Percentiles rank a stretch among this genome's conserved stretches.
phyloP scores from a whole-genome alignment of 2,113 vertebrate species.

The Odontesthes bonariensis region DNA sequence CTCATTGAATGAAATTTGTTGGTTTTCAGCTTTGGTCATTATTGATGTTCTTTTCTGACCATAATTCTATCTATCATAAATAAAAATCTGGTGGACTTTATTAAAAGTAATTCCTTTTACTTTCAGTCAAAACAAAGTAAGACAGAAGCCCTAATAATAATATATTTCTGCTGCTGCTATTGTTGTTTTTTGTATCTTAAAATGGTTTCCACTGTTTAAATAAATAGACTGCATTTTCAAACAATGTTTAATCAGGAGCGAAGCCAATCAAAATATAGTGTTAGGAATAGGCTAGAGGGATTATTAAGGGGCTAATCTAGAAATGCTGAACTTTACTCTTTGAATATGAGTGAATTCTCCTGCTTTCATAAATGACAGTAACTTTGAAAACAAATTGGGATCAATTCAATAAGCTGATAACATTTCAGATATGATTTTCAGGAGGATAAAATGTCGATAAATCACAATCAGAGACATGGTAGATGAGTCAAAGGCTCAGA shows the following conservation, averaged over 20 bases:
- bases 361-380: background rate
- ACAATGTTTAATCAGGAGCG: background rate
- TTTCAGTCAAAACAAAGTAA: background rate
- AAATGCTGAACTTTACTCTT: background rate
- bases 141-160: background rate
- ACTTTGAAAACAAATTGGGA: background rate
- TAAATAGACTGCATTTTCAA: background rate
- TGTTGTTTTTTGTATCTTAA: background rate
- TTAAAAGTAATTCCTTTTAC: background rate
- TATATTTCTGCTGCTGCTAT: background rate
- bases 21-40: background rate
- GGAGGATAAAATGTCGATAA: background rate
- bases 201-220: background rate
- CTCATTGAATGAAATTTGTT: background rate
- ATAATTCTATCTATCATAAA: background rate
- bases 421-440: background rate
- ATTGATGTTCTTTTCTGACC: background rate
- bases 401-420: background rate
- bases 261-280: background rate
- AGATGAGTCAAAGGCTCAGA: too few species aligned
- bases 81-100: background rate
- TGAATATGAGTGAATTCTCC: background rate
- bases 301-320: background rate
- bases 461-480: too few species aligned
- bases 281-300: background rate